These are phyloP conservation scores for Alloscopus bannaensis DNA, from an alignment of 2,888 invertebrate genomes.

Conservation along the genomic window DNA sequence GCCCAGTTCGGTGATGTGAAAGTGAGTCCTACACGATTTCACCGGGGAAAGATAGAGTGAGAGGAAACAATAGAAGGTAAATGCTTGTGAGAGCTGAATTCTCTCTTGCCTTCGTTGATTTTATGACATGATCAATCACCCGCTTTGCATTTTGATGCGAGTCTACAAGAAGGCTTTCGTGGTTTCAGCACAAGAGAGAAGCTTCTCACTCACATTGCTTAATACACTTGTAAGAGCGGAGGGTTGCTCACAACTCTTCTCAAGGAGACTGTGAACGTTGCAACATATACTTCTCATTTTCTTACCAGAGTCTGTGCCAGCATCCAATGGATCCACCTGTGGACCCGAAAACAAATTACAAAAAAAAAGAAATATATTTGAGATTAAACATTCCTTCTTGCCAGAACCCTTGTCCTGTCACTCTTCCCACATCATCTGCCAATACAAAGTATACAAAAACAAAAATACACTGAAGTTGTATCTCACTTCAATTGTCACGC, in stretches of 20 bases:
- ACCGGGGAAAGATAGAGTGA: slow-evolving; percentile 11
- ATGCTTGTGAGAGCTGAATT: slow-evolving; percentile 25
- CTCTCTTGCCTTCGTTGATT: slow-evolving; percentile 49
- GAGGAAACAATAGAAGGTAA: slow-evolving; percentile 6
- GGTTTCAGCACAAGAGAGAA: not conserved
- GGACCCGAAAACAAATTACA: too few species aligned
- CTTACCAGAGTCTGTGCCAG: slow-evolving; percentile 88
- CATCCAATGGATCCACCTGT: slow-evolving; percentile 92
- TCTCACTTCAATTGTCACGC: slow-evolving; percentile 89
- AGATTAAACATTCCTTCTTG: not conserved
- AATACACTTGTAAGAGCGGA: too few species aligned
- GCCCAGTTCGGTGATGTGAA: slow-evolving; percentile 90
- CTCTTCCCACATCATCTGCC: not conserved
- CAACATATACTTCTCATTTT: not conserved
- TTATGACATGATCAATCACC: slow-evolving; percentile 60
- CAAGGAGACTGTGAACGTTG: not conserved
- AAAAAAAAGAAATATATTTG: not conserved
- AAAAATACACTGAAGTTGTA: not conserved
- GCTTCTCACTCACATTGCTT: too few species aligned
- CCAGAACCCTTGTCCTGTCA: not conserved
- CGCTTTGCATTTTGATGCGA: slow-evolving; percentile 18
- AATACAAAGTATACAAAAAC: not conserved
- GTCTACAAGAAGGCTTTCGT: not conserved
- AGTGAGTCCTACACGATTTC: slow-evolving; percentile 87
- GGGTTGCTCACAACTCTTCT: too few species aligned